Evolutionary conservation across 2,797 vertebrate genomes (phyloP).

Genomic region (Tiaroga cobitis): DNA sequence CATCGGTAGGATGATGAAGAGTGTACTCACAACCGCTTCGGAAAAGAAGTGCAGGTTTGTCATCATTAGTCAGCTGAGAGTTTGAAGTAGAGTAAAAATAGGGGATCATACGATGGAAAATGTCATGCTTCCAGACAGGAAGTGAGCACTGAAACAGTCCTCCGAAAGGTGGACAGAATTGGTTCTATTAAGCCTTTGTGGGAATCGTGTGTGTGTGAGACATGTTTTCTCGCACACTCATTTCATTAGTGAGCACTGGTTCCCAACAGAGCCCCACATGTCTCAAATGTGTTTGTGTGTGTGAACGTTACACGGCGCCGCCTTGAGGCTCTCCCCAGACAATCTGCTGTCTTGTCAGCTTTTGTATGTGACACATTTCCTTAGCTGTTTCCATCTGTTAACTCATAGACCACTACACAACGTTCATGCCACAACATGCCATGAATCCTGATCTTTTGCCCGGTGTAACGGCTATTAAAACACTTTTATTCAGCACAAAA

Average conservation of each 20-base stretch:
- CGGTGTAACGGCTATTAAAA: neutral
- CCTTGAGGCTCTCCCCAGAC: slow-evolving; percentile 29
- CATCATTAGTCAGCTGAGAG: slow-evolving; percentile 50
- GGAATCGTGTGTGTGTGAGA: slow-evolving; percentile 44
- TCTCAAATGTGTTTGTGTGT: slow-evolving; percentile 44
- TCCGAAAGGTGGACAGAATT: slow-evolving; percentile 24
- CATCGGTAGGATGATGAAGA: slow-evolving; percentile 32
- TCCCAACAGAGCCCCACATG: slow-evolving; percentile 46
- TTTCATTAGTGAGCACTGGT: slow-evolving; percentile 39
- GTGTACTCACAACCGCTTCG: neutral
- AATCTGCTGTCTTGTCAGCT: slow-evolving; percentile 55
- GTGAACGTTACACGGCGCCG: slow-evolving; percentile 13
- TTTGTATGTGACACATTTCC: slow-evolving; percentile 47
- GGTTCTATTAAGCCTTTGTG: slow-evolving; percentile 19
- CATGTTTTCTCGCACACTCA: slow-evolving; percentile 46
- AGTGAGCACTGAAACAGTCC: slow-evolving; percentile 39
- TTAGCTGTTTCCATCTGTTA: slow-evolving; percentile 38
- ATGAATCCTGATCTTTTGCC: slow-evolving; percentile 5
- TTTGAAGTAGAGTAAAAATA: slow-evolving; percentile 33
- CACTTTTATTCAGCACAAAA: neutral
- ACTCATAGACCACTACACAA: slow-evolving; percentile 32
- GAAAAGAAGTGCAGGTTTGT: slow-evolving; percentile 33
- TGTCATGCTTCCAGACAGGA: slow-evolving; percentile 56
- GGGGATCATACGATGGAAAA: slow-evolving; percentile 46
- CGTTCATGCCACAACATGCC: neutral